phyloP scores from a whole-genome alignment of 2,113 vertebrate genomes.

The Pygoscelis adeliae region DNA sequence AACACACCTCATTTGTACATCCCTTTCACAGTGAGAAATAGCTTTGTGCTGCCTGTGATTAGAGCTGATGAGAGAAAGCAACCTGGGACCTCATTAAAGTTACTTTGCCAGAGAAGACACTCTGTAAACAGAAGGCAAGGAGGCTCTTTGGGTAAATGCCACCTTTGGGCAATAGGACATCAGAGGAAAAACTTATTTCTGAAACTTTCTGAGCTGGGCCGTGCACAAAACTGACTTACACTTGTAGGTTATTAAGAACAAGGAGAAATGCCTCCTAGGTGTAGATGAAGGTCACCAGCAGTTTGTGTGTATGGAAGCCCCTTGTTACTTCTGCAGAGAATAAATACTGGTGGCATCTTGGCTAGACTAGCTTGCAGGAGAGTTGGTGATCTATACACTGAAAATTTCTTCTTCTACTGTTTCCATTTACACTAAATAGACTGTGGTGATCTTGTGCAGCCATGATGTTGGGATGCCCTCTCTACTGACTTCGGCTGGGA shows the following conservation, averaged over 20 bases:
- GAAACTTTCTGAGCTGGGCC: not conserved
- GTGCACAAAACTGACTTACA: not conserved
- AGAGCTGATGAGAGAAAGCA: constrained; percentile 34
- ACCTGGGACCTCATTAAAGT: constrained; percentile 6
- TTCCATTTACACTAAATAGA: not conserved
- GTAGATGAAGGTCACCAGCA: not conserved
- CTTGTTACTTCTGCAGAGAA: not conserved
- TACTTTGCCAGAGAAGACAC: not conserved
- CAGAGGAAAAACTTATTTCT: not conserved
- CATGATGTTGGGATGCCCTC: too few species aligned
- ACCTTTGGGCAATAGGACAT: constrained; percentile 43
- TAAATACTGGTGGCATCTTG: not conserved
- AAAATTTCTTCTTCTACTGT: not conserved
- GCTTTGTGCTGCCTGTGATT: not conserved
- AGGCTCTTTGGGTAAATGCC: not conserved
- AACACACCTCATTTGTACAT: not conserved
- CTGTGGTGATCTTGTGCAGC: not conserved
- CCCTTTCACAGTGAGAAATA: not conserved
- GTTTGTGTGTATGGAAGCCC: not conserved
- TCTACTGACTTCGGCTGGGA: not conserved
- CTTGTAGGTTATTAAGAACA: not conserved
- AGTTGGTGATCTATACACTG: not conserved
- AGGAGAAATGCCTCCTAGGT: not conserved
- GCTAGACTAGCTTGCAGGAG: not conserved
- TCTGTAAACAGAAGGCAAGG: constrained; percentile 22